phyloP scores from a whole-genome alignment of 2,888 invertebrate species.

The Dolomedes plantarius region DNA sequence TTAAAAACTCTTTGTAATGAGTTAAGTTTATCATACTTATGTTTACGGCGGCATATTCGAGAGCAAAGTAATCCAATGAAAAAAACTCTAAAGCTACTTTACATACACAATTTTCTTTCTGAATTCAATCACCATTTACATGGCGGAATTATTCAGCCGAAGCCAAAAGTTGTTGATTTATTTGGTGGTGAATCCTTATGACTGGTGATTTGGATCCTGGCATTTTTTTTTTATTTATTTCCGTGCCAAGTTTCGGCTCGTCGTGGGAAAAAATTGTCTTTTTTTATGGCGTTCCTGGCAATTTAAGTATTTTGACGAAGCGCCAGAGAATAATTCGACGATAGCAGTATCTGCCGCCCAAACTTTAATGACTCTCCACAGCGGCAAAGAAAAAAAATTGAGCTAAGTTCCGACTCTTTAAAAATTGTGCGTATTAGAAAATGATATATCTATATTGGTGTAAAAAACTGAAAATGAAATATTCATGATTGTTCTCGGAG shows the following conservation, averaged over 20 bases:
- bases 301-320: constrained; percentile 6
- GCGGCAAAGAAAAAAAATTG: neutral
- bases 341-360: neutral
- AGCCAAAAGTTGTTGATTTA: constrained; percentile 55
- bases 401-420: neutral
- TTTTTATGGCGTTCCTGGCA: neutral
- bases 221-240: constrained; percentile 25
- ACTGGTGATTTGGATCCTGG: constrained; percentile 59
- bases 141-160: constrained; percentile 63
- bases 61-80: neutral
- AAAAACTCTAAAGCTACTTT: neutral
- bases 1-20: too few species aligned
- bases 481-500: too few species aligned
- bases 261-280: neutral
- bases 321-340: constrained; percentile 5
- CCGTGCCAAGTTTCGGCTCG: constrained; percentile 22
- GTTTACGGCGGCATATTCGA: too few species aligned
- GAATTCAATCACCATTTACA: constrained; percentile 41
- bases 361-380: constrained; percentile 5
- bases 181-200: constrained; percentile 66
- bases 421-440: too few species aligned
- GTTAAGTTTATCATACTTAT: too few species aligned
- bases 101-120: constrained; percentile 2
- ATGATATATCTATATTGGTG: too few species aligned
- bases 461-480: too few species aligned